These are phyloP conservation scores for Gobio occitaniae DNA, from an alignment of 2,797 vertebrate species.

Conservation along the genomic window DNA sequence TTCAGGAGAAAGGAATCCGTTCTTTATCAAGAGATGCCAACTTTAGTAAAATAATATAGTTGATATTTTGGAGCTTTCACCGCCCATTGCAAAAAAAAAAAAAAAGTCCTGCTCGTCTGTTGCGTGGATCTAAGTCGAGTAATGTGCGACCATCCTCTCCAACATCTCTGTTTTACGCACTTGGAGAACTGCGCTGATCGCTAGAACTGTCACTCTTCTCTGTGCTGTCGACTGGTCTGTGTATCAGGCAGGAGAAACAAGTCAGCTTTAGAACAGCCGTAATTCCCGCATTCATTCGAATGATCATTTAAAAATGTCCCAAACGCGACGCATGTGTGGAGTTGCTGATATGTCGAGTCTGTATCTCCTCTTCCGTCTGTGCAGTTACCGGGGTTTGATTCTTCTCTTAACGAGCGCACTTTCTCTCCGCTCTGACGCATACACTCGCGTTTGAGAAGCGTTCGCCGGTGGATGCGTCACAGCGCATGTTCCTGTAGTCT, in stretches of 20 bases:
- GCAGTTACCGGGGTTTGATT: conserved; percentile 57
- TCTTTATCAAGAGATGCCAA: not conserved
- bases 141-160: conserved; percentile 49
- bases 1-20: not conserved
- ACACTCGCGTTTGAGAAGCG: conserved; percentile 19
- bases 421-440: conserved; percentile 67
- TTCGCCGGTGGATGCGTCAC: conserved; percentile 30
- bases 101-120: conserved; percentile 58
- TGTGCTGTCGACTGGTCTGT: not conserved
- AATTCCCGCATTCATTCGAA: conserved; percentile 12
- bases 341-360: conserved; percentile 29
- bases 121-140: conserved; percentile 71
- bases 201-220: not conserved
- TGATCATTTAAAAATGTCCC: not conserved
- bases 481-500: conserved; percentile 25
- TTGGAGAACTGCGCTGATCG: conserved; percentile 4
- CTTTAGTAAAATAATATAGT: conserved; percentile 17
- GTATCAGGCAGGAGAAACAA: not conserved
- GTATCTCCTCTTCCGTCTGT: conserved; percentile 52
- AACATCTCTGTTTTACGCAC: conserved; percentile 31
- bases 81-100: conserved; percentile 20
- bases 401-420: conserved; percentile 61
- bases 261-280: not conserved
- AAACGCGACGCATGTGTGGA: conserved; percentile 2
- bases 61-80: not conserved